Conservation (phyloP, 2,797 vertebrate genomes). For the Acanthis flammea region DNA sequence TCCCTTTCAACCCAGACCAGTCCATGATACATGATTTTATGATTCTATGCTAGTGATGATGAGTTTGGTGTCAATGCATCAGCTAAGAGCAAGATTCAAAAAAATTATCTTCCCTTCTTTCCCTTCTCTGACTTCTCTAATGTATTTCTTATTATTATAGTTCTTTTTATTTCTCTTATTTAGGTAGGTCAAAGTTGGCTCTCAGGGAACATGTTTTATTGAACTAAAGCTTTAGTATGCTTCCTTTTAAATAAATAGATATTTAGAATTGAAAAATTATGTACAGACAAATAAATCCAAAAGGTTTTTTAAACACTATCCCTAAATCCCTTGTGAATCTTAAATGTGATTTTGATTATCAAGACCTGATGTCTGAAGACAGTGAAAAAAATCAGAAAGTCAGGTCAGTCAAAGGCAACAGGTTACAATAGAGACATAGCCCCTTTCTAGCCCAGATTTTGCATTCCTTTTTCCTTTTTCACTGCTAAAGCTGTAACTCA, state of each 20-base stretch:
- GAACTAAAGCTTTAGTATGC: neutral
- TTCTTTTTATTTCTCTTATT: neutral
- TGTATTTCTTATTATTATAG: neutral
- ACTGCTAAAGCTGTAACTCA: neutral
- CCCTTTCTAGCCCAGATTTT: neutral
- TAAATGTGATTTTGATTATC: neutral
- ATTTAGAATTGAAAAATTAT: neutral
- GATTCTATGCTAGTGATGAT: neutral
- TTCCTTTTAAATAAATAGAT: neutral
- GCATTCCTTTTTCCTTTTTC: neutral
- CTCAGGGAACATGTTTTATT: neutral
- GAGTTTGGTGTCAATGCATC: neutral
- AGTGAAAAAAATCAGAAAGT: neutral
- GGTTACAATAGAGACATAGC: neutral
- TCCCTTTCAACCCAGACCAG: neutral
- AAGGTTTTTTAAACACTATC: fast-evolving
- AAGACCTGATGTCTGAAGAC: neutral
- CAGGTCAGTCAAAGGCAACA: neutral
- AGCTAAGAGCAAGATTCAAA: neutral
- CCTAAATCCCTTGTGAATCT: neutral
- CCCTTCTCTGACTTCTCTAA: neutral
- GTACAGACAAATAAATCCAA: neutral
- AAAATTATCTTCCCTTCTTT: neutral
- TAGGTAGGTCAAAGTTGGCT: neutral
- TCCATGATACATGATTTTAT: neutral